Evolutionary conservation across 2,888 invertebrate species (phyloP), one percentile per base, ranked within the genome.

Genomic region (Acronicta leporina): DNA sequence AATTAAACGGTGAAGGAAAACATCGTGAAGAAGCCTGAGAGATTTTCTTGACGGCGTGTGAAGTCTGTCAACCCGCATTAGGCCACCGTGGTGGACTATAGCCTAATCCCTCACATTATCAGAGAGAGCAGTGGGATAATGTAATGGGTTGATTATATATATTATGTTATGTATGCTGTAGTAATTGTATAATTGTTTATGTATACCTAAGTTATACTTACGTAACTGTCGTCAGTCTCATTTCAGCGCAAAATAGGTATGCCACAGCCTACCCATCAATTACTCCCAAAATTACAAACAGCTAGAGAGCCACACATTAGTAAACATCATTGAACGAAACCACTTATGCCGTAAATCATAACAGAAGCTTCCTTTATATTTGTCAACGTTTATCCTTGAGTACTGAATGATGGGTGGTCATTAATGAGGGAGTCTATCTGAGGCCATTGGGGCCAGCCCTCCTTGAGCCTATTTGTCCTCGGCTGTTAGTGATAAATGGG

Each of bases 341-440:
- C 79, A 75, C 73, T 63, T 73, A 75, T 50, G 63, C 81, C 69
- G 88, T 91, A 91, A 88, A 91, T 90, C 89, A 90, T 89, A 87
- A 85, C 78, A 83, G 82, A 80, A 82, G 83, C 82, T 82, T 86
- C 85, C 80, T 82, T 85, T 86, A 84, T 88, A 91, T 92, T 91
- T 91, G 92, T 92, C 92, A 91, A 90, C 90, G 85, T 87, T 91
- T 89, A 89, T 89, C 84, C 90, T 77, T 71, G 73, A 77, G 78
- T 77, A 72, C 76, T 89, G 92, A 92, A 77, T 83, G 90, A 92
- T 91, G 86, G 85, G 60, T 75, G 73, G 85, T 86, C 91, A 90
- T 92, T 92, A 92, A 79, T 79, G 84, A 80, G 75, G 69, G 81
- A 81, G 82, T 84, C 84, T 86, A 87, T 87, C 85, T 85, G 83